Base-by-base conservation (phyloP, 92 coral and sea anemone genomes). In the Porites lobata region DNA sequence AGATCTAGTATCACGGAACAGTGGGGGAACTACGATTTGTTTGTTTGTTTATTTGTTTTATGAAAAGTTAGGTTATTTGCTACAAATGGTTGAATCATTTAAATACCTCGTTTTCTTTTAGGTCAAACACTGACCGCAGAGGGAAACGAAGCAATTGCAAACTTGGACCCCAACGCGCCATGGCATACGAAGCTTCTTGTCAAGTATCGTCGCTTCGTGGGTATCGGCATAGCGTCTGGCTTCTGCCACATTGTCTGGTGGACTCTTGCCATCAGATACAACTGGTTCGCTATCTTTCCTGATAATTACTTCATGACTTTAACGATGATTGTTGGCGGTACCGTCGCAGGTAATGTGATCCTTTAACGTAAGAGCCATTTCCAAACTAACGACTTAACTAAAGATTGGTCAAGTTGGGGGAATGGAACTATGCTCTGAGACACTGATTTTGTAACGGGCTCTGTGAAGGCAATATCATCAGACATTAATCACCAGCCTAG, bases 171-270 rank as follows among this genome's bases (percentile, higher is more conserved):
- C 20, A 17, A 85, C 62, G 89, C 89, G 76, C 89, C 89, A 63
- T 85, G 89, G 89, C 89, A 85, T 47, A 63, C 22, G 76, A 63
- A 63, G 75, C 89, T 85, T 50, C 64, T 85, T 74, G 89, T 85
- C 8, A 85, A 85, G 82, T 75, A 85, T 83, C 89, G 89, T 15
- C 83, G 63, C 38, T 85, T 85, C 67, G 90, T 86, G 24, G 90
- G 90, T 4, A 57, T 86, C 4, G 85, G 20, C 77, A 86, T 86
- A 11, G 69, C 90, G 69, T 86, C 71, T 14, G 69, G 68, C 20
- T 68, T 86, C 79, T 86, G 70, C 52, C 90, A 86, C 78, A 32
- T 86, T 52, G 71, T 86, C 53, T 86, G 85, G 85, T 86, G 90
- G 90, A 86, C 77, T 9, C 68, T 85, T 71, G 85, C 85, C 73